Base-by-base conservation (phyloP, 1,140 invertebrate genomes). In the Schlechtendalia chinensis region DNA sequence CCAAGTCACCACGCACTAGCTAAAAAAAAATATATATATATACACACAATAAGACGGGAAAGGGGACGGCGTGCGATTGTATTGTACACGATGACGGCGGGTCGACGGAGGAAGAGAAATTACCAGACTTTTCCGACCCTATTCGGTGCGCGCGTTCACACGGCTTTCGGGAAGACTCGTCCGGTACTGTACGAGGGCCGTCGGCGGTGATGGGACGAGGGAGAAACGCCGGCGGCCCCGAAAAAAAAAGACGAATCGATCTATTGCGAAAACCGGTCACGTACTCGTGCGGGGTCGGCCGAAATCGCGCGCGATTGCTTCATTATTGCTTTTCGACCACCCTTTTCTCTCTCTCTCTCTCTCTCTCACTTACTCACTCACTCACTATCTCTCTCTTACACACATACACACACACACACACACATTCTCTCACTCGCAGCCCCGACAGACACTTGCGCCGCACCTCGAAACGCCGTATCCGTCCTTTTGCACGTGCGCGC, bases 201-300 rank as follows among this genome's bases (percentile, higher is more conserved):
- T 22, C 1, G 24, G 32, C 8, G 32, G 8, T 8, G 32, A 39
- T 8, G 32, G 32, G 32, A 39, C 5, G 19, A n/a, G 45, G 22
- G 47, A 24, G 1, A 71, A 71, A 72, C 69, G 24, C 47, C 69
- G 29, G 47, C 27, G 27, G 50, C 53, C 56, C 53, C 56, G 58
- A 61, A 61, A 79, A 61, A 61, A 79, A 61, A 61, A 79, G 75
- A 79, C 45, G 61, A 79, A 79, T 79, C 47, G 58, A 58, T 63
- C 75, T 79, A 79, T 59, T 50, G 75, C 58, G 58, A 79, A 79
- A 79, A 63, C 75, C 75, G 75, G 75, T 79, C 75, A 79, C 75
- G 75, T 79, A 79, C 39, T 29, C 45, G 75, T 8, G 19, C 22
- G 27, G 67, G 29, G n/a, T 5, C n/a, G 61, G 61, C 19, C 12